Percentiles rank a stretch among this genome's conserved stretches.
Evolutionary conservation across 1,140 invertebrate species (phyloP).

Genomic region (Meloidogyne hapla): DNA sequence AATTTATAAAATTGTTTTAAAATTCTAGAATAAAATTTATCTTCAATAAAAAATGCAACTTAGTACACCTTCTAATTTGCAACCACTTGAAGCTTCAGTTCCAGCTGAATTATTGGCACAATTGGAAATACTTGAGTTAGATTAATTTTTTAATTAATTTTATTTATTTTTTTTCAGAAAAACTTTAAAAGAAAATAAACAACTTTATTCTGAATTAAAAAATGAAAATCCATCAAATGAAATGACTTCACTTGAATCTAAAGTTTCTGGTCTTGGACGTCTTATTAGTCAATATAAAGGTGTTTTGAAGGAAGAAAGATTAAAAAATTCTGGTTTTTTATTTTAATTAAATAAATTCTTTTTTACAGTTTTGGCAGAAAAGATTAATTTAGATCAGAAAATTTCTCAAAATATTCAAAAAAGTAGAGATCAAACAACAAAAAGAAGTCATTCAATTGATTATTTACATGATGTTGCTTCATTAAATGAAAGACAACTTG

Average conservation of each 20-base stretch:
- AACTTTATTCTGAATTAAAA: slow-evolving; percentile 6
- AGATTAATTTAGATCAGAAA: slow-evolving; percentile 13
- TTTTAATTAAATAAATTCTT: neutral
- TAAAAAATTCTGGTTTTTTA: slow-evolving; percentile 7
- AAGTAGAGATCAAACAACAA: slow-evolving; percentile 6
- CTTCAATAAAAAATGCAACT: neutral
- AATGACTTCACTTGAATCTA: slow-evolving; percentile 10
- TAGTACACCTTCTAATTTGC: neutral
- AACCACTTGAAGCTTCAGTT: slow-evolving; percentile 15
- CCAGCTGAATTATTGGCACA: neutral
- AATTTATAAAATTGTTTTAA: no score
- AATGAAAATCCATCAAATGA: slow-evolving; percentile 8
- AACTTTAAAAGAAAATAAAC: slow-evolving; percentile 24
- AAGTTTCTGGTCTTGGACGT: neutral
- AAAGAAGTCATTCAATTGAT: slow-evolving; percentile 16
- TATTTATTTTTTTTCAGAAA: slow-evolving; percentile 14
- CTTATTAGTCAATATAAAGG: slow-evolving; percentile 8
- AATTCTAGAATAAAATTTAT: neutral
- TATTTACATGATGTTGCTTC: slow-evolving; percentile 26
- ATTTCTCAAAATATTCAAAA: slow-evolving; percentile 24
- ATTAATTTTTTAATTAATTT: neutral
- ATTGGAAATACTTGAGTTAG: slow-evolving; percentile 9
- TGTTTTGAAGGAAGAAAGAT: slow-evolving; percentile 12
- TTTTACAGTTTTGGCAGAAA: slow-evolving; percentile 11
- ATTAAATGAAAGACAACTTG: slow-evolving; percentile 6